Percentiles rank a stretch among this genome's conserved stretches.
These are phyloP conservation scores for Apostichopus japonicus DNA, from an alignment of 35 echinoderm and acorn worm genomes.

Conservation along the genomic window DNA sequence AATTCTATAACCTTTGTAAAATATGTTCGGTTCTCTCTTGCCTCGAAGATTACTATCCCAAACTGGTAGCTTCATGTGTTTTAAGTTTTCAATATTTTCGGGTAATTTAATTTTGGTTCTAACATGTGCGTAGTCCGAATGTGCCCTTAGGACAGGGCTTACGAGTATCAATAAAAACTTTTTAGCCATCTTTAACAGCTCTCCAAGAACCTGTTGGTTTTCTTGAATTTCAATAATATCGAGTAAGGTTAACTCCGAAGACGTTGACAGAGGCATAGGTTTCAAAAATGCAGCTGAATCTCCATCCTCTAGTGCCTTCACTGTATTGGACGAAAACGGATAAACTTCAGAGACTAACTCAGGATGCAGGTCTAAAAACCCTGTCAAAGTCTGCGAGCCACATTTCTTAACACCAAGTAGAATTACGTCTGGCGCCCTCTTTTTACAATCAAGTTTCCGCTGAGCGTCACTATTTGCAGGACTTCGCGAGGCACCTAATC, in stretches of 20 bases:
- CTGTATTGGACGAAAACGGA: neutral
- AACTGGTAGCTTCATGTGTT: neutral
- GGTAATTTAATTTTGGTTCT: slow-evolving; percentile 25
- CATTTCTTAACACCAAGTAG: slow-evolving; percentile 47
- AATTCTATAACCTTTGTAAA: slow-evolving; percentile 42
- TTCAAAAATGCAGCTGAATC: neutral
- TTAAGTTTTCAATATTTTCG: neutral
- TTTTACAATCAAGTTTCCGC: neutral
- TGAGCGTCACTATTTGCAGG: neutral
- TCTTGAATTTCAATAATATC: slow-evolving; percentile 41
- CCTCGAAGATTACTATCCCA: neutral
- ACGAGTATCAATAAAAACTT: slow-evolving; percentile 28
- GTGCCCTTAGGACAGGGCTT: slow-evolving; percentile 26
- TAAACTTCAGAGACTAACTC: neutral
- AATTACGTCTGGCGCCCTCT: slow-evolving; percentile 9
- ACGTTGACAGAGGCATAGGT: neutral
- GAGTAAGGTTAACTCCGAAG: neutral
- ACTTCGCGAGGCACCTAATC: neutral
- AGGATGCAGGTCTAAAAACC: slow-evolving; percentile 29
- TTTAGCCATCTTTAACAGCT: neutral
- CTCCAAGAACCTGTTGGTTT: neutral
- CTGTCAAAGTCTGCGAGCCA: slow-evolving; percentile 14
- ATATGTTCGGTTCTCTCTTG: neutral
- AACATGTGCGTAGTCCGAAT: slow-evolving; percentile 30
- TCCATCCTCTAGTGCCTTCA: neutral